phyloP scores from a whole-genome alignment of 1,140 invertebrate genomes.

The Zelostemma sp. region DNA sequence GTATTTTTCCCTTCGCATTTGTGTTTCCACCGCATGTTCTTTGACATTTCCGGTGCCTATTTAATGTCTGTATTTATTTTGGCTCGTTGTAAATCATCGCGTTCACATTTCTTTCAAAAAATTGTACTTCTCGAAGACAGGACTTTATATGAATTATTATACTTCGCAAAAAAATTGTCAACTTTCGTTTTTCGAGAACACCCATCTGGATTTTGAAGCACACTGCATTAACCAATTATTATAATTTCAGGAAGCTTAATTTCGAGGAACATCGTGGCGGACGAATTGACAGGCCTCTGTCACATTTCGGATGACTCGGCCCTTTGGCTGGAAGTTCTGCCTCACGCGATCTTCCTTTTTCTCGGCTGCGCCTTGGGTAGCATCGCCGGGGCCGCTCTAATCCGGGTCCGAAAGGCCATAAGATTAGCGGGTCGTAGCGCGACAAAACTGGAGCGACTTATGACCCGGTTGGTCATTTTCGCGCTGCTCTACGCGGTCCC shows the following conservation, averaged over 20 bases:
- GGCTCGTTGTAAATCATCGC: too few relatives aligned
- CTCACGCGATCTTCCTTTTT: constrained; percentile 72
- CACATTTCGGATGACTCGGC: constrained; percentile 81
- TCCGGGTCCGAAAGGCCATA: constrained; percentile 73
- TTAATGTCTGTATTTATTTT: too few relatives aligned
- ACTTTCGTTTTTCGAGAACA: too few relatives aligned
- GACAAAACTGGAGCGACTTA: constrained; percentile 87
- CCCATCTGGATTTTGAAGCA: too few relatives aligned
- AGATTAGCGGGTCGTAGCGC: constrained; percentile 76
- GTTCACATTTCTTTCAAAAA: too few relatives aligned
- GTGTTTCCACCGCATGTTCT: too few relatives aligned
- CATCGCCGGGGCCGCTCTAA: constrained; percentile 74
- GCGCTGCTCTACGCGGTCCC: constrained; percentile 82
- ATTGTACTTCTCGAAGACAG: too few relatives aligned
- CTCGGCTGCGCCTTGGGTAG: constrained; percentile 73
- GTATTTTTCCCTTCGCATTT: too few relatives aligned
- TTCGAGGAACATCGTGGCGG: constrained; percentile 77
- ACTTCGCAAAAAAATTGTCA: too few relatives aligned
- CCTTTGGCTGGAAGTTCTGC: constrained; percentile 83
- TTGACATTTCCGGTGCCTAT: too few relatives aligned
- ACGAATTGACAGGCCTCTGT: constrained; percentile 81
- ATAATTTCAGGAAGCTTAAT: constrained; percentile 56
- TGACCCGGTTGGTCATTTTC: constrained; percentile 87
- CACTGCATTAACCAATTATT: too few relatives aligned
- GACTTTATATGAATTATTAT: too few relatives aligned